phyloP scores from a whole-genome alignment of 2,888 invertebrate genomes.

The Megalurothrips usitatus region DNA sequence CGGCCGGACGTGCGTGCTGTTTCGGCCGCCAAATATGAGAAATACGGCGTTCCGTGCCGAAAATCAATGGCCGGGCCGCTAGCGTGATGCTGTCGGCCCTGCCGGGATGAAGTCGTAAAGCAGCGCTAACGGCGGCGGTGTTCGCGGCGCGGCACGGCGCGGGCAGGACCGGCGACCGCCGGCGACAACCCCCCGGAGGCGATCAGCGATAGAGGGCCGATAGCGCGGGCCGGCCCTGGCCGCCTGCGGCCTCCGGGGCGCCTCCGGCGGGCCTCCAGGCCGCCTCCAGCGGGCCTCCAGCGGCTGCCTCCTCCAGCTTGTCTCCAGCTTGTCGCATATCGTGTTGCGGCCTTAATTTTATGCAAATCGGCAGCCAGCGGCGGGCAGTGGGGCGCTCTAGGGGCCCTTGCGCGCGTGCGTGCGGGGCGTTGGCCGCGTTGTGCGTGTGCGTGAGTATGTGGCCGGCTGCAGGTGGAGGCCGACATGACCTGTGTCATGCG shows the following conservation, averaged over 20 bases:
- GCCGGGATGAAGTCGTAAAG: background rate
- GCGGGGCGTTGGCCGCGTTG: background rate
- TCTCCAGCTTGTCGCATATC: slow-evolving; percentile 16
- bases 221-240: background rate
- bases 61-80: background rate
- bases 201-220: too few species aligned
- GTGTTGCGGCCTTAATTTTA: slow-evolving; percentile 16
- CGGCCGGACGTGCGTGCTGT: background rate
- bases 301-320: background rate
- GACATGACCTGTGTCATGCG: too few species aligned
- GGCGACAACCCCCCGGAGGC: too few species aligned
- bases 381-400: background rate
- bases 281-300: too few species aligned
- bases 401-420: background rate
- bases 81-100: background rate
- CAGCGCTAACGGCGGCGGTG: too few species aligned
- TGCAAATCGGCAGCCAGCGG: slow-evolving; percentile 3
- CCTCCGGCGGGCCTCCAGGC: too few species aligned
- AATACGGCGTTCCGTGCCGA: background rate
- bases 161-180: too few species aligned
- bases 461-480: background rate
- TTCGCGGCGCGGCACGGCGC: too few species aligned
- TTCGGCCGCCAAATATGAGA: background rate
- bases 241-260: background rate
- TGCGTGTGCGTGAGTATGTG: background rate